A percentile compares a stretch with the other conserved stretches of the same genome.
Evolutionary conservation across 2,113 vertebrate genomes (phyloP).

Genomic region (Burhinus oedicnemus): DNA sequence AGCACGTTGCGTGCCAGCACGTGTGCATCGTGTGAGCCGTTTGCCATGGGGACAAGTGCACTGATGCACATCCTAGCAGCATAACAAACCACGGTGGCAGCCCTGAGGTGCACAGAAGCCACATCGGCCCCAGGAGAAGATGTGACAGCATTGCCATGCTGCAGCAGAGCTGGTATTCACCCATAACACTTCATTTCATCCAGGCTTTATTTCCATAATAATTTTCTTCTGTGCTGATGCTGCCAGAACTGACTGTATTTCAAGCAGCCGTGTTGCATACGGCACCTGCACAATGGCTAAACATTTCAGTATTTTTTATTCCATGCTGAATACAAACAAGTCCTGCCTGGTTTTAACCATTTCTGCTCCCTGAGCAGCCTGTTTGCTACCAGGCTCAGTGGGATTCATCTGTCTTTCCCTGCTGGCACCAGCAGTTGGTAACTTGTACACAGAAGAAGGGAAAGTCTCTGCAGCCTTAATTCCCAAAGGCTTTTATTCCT

Average conservation of each 20-base stretch:
- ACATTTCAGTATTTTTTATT: background rate
- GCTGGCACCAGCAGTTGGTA: background rate
- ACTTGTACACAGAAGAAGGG: background rate
- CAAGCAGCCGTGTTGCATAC: background rate
- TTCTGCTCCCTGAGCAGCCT: background rate
- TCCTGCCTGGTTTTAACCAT: background rate
- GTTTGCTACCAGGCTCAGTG: background rate
- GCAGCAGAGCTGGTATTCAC: background rate
- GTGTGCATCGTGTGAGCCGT: fast-evolving
- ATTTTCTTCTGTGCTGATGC: background rate
- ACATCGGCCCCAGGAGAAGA: background rate
- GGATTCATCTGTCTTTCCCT: background rate
- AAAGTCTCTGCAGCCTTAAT: background rate
- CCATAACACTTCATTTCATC: background rate
- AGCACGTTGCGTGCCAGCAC: too few relatives aligned
- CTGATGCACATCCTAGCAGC: fast-evolving
- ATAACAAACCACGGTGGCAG: background rate
- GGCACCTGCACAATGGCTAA: background rate
- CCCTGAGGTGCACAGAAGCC: background rate
- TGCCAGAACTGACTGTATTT: background rate
- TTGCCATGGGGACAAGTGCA: fast-evolving
- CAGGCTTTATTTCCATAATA: background rate
- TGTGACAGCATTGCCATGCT: background rate
- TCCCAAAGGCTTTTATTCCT: background rate
- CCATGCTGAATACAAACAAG: background rate